A percentile compares a stretch with the other conserved stretches of the same genome.
These are phyloP conservation scores for Brachyhypopomus gauderio DNA, from an alignment of 2,113 vertebrate species.

Conservation along the genomic window DNA sequence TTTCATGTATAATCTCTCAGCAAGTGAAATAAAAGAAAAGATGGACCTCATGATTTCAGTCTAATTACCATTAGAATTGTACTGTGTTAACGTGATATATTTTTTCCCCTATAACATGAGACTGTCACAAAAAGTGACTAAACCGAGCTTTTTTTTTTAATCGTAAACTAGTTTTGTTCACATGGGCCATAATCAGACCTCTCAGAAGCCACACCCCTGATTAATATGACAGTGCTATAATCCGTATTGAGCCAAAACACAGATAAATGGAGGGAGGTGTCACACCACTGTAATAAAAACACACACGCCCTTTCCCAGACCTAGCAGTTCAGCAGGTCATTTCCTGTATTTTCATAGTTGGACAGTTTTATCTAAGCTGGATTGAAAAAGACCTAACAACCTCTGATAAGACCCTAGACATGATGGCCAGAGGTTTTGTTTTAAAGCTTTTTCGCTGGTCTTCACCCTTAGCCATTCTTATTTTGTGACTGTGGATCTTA, in stretches of 20 bases:
- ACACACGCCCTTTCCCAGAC: conserved; percentile 58
- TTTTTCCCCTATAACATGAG: neutral
- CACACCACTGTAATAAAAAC: conserved; percentile 60
- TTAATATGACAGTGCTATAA: conserved; percentile 47
- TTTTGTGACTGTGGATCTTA: conserved; percentile 39
- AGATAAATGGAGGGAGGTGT: conserved; percentile 49
- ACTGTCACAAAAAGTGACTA: neutral
- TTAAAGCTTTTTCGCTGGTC: conserved; percentile 54
- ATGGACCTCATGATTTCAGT: neutral
- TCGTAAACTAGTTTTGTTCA: neutral
- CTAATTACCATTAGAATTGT: neutral
- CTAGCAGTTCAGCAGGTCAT: conserved; percentile 64
- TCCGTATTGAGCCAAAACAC: conserved; percentile 33
- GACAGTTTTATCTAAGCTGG: conserved; percentile 70
- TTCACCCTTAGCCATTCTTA: conserved; percentile 49
- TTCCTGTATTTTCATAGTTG: conserved; percentile 73
- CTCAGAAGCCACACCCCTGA: conserved; percentile 34
- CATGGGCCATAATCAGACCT: neutral
- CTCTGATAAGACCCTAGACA: conserved; percentile 67
- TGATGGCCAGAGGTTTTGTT: conserved; percentile 55
- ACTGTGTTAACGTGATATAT: neutral
- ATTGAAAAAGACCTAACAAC: conserved; percentile 59
- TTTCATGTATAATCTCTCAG: neutral
- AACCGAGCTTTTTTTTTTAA: too few relatives aligned
- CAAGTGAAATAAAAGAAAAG: conserved; percentile 5